Evolutionary conservation across 2,113 vertebrate species (phyloP).

Genomic region (Formicarius rufipectus): DNA sequence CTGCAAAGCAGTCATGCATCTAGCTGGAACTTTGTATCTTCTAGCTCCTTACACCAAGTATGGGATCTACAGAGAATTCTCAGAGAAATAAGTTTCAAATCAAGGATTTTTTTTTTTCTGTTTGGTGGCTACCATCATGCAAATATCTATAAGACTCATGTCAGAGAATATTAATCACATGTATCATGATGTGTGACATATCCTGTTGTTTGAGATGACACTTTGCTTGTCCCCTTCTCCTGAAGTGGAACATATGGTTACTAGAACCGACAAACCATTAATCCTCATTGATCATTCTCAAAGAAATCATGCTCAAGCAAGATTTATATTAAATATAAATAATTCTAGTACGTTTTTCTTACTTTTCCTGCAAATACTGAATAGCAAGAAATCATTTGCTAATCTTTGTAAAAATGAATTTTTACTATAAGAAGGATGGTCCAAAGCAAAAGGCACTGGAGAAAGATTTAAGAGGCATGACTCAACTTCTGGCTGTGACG

Average conservation of each 20-base stretch:
- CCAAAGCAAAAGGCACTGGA: neutral
- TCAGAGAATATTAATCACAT: neutral
- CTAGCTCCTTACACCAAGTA: neutral
- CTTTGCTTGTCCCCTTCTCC: neutral
- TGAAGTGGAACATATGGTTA: neutral
- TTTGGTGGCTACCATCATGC: neutral
- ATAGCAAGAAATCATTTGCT: neutral
- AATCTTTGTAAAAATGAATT: neutral
- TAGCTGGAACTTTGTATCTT: neutral
- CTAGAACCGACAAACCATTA: neutral
- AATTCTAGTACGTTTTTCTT: neutral
- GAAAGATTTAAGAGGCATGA: conserved; percentile 2
- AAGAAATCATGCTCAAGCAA: neutral
- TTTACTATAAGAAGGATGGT: neutral
- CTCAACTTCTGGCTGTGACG: conserved; percentile 20
- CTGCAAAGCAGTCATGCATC: neutral
- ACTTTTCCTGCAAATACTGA: neutral
- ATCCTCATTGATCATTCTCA: neutral
- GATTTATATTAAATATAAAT: neutral
- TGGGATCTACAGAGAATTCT: neutral
- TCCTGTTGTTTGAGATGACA: neutral
- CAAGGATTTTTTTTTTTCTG: neutral
- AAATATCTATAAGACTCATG: neutral
- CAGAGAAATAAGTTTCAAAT: neutral
- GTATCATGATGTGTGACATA: neutral